Conservation (phyloP, 2,888 invertebrate species). For the Tiphia femorata region DNA sequence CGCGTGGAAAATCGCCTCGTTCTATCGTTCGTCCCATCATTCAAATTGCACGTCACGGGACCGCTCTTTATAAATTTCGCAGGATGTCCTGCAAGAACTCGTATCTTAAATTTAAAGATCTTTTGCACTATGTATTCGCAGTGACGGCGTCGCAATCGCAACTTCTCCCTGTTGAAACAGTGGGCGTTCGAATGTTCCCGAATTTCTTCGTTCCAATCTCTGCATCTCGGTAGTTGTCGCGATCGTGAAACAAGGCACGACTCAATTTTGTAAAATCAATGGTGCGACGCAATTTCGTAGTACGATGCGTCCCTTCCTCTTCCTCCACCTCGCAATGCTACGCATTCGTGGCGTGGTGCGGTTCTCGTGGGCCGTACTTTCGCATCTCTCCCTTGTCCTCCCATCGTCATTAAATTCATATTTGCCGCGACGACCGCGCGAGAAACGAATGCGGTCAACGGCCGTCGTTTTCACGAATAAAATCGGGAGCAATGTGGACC, state of each 20-base stretch:
- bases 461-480: constrained; percentile 24
- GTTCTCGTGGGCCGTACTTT: constrained; percentile 1
- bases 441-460: constrained; percentile 11
- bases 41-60: background rate
- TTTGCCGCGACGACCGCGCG: constrained; percentile 24
- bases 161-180: too few relatives aligned
- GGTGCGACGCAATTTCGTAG: constrained; percentile 17
- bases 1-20: background rate
- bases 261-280: constrained; percentile 29
- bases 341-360: too few relatives aligned
- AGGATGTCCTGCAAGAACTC: background rate
- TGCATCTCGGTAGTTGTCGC: background rate
- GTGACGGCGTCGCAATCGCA: too few relatives aligned
- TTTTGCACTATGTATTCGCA: too few relatives aligned
- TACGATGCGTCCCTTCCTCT: background rate
- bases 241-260: too few relatives aligned
- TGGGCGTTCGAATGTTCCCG: too few relatives aligned
- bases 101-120: too few relatives aligned
- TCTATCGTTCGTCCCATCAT: background rate
- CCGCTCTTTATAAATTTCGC: background rate
- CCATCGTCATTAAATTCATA: constrained; percentile 41
- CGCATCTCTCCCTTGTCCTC: background rate
- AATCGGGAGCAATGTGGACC: constrained; percentile 8
- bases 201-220: background rate
- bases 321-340: background rate